Evolutionary conservation across 92 coral and sea anemone species (phyloP), one percentile per base, ranked within the genome.

Genomic region (Siderastrea radians): DNA sequence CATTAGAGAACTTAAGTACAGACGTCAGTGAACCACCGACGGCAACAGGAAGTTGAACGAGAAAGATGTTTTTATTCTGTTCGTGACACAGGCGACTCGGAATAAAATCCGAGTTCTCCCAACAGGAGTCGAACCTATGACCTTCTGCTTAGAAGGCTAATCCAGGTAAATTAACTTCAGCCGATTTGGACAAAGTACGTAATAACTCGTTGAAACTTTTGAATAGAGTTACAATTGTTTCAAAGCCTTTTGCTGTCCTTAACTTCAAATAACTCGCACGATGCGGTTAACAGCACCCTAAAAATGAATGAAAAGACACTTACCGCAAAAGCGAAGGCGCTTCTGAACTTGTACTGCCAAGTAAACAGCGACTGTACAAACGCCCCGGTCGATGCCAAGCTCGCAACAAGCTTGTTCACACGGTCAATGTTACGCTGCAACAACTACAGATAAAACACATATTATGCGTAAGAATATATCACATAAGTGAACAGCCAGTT

Each of bases 261-360:
- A 5, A 49, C 61, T 55, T 14, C 61, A 53, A 53, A 55, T 2
- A 2, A 7, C 12, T 15, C 14, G 64, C 12, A 7, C 3, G 12
- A 59, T 15, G 64, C 1, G 3, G 12, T 7, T n/a, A 19, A n/a
- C 15, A 55, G 49, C n/a, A 46, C 43, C 12, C 16, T 10, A 9
- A 19, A 44, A 75, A 43, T 11, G 17, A 10, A 6, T 19, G 9
- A 55, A 26, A 14, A 7, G 74, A 69, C 19, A 84, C 97, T 75
- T 84, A 96, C 99, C 88, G 96, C 91, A 82, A 97, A 97, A 61
- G 96, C 99, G 55, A 96, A 96, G 5, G 94, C 98, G 55, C 99
- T 97, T 71, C 99, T 92, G 75, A 97, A 97, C 77, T 97, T 97
- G 95, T 97, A 97, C 87, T 97, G 98, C 99, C 99, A 97, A 8